Percentiles rank a stretch among this genome's conserved stretches.
These are phyloP conservation scores for Syrmaticus mikado DNA, from an alignment of 2,113 vertebrate genomes.

Conservation along the genomic window DNA sequence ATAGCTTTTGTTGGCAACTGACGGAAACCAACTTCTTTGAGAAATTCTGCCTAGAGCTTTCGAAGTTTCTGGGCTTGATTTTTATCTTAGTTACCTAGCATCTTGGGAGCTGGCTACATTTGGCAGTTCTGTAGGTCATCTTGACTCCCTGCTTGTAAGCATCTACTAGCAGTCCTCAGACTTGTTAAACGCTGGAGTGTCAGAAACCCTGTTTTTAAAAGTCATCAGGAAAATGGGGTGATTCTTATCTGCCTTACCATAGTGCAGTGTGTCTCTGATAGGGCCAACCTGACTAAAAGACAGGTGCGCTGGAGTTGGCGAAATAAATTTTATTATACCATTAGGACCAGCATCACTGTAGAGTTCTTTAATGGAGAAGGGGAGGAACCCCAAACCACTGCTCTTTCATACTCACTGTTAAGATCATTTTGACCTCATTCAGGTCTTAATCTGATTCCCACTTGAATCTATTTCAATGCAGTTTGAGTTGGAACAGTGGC, in stretches of 20 bases:
- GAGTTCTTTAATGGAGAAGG: not conserved
- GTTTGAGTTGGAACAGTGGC: not conserved
- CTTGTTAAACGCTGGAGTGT: not conserved
- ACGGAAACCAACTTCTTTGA: not conserved
- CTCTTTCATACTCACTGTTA: not conserved
- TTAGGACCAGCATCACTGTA: not conserved
- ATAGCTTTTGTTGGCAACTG: not conserved
- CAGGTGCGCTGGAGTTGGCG: not conserved
- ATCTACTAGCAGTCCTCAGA: not conserved
- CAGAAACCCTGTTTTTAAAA: not conserved
- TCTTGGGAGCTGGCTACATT: not conserved
- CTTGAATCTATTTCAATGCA: accelerated
- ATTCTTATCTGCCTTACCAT: not conserved
- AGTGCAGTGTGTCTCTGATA: not conserved
- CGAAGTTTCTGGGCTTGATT: not conserved
- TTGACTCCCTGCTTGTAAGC: not conserved
- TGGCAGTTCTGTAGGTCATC: not conserved
- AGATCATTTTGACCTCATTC: not conserved
- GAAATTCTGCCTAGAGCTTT: not conserved
- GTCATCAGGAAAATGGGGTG: not conserved
- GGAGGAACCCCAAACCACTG: not conserved
- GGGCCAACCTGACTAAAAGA: not conserved
- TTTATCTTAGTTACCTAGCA: not conserved
- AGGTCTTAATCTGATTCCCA: not conserved
- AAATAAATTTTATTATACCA: not conserved